These are phyloP conservation scores for Sarcophilus harrisii DNA, from an alignment of 2,797 vertebrate species.

Conservation along the genomic window DNA sequence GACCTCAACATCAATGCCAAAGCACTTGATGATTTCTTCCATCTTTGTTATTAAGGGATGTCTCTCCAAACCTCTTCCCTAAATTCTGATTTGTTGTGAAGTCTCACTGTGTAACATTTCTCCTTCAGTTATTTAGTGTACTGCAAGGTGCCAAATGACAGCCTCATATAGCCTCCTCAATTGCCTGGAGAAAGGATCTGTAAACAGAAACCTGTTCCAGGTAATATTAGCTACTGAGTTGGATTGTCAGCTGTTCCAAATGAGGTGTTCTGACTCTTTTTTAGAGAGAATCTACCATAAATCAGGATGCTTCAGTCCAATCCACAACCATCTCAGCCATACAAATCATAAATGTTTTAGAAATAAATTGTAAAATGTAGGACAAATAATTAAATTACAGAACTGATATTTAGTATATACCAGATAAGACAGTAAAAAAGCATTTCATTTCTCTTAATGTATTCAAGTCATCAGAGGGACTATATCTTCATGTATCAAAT, in stretches of 20 bases:
- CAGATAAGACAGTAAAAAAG: neutral
- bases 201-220: conserved; percentile 2
- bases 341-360: neutral
- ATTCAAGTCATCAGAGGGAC: neutral
- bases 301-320: neutral
- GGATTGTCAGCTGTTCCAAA: neutral
- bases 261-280: neutral
- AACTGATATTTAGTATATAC: neutral
- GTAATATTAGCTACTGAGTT: neutral
- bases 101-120: neutral
- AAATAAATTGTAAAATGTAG: neutral
- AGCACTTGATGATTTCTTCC: neutral
- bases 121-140: neutral
- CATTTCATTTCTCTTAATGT: neutral
- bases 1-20: neutral
- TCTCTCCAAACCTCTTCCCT: neutral
- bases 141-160: neutral
- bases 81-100: neutral
- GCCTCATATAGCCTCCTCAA: neutral
- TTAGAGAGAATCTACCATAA: neutral
- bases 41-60: neutral
- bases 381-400: neutral
- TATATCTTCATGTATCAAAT: neutral
- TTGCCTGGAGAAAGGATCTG: neutral
- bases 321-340: neutral